A percentile compares a stretch with the other conserved stretches of the same genome.
phyloP scores from a whole-genome alignment of 1,140 invertebrate genomes.

The Rhagoletis pomonella region DNA sequence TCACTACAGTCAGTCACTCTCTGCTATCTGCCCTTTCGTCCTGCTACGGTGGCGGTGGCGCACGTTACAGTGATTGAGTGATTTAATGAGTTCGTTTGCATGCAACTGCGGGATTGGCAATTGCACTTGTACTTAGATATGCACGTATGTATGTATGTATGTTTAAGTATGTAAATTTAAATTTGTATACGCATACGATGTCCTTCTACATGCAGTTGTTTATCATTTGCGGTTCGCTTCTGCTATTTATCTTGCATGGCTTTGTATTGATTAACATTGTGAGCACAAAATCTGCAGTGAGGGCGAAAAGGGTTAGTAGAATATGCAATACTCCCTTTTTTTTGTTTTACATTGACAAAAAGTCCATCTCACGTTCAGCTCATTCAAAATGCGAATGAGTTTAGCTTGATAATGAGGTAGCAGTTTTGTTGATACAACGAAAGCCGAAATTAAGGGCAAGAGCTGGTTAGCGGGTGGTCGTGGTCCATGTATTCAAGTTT shows the following conservation, averaged over 20 bases:
- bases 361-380: slow-evolving; percentile 36
- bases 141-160: neutral
- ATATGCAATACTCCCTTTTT: slow-evolving; percentile 16
- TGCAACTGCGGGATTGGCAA: slow-evolving; percentile 38
- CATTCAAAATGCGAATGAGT: slow-evolving; percentile 47
- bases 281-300: slow-evolving; percentile 5
- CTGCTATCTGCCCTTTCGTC: neutral
- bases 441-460: neutral
- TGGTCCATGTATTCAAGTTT: neutral
- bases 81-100: slow-evolving; percentile 54
- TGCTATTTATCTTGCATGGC: slow-evolving; percentile 45
- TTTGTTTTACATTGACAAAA: neutral
- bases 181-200: neutral
- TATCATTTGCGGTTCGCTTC: slow-evolving; percentile 43
- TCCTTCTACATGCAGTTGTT: slow-evolving; percentile 34
- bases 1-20: neutral
- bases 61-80: slow-evolving; percentile 49
- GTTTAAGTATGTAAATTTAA: neutral
- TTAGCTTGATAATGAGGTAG: slow-evolving; percentile 47
- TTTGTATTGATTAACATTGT: slow-evolving; percentile 52
- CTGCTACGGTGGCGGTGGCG: neutral
- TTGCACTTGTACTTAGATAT: slow-evolving; percentile 37
- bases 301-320: neutral
- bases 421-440: neutral
- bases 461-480: no score